phyloP scores from a whole-genome alignment of 2,797 vertebrate species.

The Denticeps clupeoides region DNA sequence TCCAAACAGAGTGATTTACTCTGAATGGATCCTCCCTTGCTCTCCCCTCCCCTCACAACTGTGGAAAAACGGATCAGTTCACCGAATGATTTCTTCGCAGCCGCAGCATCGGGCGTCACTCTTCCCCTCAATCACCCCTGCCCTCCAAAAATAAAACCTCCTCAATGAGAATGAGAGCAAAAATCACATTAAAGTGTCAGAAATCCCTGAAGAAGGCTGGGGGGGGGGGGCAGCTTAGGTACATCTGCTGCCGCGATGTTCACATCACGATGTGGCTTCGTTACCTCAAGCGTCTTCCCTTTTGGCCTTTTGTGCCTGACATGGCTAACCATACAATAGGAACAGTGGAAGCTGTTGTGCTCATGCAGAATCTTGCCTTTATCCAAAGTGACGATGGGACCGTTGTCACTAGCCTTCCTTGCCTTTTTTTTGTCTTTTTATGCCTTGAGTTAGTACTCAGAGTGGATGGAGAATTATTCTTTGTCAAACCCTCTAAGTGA shows the following conservation, averaged over 20 bases:
- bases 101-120: constrained; percentile 10
- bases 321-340: too few species aligned
- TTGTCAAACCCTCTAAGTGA: constrained; percentile 9
- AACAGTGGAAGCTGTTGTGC: too few species aligned
- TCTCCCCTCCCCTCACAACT: constrained; percentile 1
- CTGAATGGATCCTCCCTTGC: constrained; percentile 24
- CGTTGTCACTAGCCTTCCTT: too few species aligned
- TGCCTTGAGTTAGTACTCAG: too few species aligned
- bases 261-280: too few species aligned
- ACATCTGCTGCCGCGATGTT: constrained; percentile 35
- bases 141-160: constrained; percentile 14
- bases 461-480: too few species aligned
- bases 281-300: too few species aligned
- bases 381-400: too few species aligned
- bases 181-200: constrained; percentile 6
- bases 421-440: too few species aligned
- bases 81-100: constrained; percentile 12
- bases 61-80: constrained; percentile 22
- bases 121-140: constrained; percentile 2
- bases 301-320: constrained; percentile 38
- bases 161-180: constrained; percentile 7
- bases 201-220: background rate
- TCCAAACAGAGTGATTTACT: constrained; percentile 22
- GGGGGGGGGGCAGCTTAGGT: constrained; percentile 7
- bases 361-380: too few species aligned